Percentiles rank a stretch among this genome's conserved stretches.
These are phyloP conservation scores for Pelecanus crispus DNA, from an alignment of 2,113 vertebrate species.

Conservation along the genomic window DNA sequence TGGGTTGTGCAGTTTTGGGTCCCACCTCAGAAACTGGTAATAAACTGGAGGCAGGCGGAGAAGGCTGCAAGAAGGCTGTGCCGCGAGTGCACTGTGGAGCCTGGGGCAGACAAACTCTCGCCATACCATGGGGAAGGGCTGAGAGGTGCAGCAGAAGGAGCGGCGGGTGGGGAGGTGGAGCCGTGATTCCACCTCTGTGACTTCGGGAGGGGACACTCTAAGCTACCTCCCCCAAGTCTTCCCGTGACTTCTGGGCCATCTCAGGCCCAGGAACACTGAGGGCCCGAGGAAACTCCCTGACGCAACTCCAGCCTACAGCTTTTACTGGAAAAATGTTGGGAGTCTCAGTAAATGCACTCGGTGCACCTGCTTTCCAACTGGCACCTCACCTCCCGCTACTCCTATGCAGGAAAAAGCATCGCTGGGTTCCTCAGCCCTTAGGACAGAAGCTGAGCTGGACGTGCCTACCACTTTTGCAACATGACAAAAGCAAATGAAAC, in stretches of 20 bases:
- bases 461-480: background rate
- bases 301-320: background rate
- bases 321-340: background rate
- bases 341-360: background rate
- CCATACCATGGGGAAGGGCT: background rate
- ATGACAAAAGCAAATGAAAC: background rate
- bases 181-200: background rate
- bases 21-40: background rate
- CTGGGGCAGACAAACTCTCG: fast-evolving
- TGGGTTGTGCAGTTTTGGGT: background rate
- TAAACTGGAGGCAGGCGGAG: background rate
- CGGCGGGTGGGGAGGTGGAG: background rate
- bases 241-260: background rate
- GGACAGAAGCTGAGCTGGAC: background rate
- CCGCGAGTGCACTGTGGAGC: background rate
- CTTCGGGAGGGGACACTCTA: background rate
- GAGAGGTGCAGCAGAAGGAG: background rate
- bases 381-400: background rate
- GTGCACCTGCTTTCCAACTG: background rate
- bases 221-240: background rate
- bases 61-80: background rate
- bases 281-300: background rate
- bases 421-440: background rate
- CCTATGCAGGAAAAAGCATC: background rate
- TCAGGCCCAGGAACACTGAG: background rate